Evolutionary conservation across 2,113 vertebrate species (phyloP).

Genomic region (Onychorhynchus coronatus): DNA sequence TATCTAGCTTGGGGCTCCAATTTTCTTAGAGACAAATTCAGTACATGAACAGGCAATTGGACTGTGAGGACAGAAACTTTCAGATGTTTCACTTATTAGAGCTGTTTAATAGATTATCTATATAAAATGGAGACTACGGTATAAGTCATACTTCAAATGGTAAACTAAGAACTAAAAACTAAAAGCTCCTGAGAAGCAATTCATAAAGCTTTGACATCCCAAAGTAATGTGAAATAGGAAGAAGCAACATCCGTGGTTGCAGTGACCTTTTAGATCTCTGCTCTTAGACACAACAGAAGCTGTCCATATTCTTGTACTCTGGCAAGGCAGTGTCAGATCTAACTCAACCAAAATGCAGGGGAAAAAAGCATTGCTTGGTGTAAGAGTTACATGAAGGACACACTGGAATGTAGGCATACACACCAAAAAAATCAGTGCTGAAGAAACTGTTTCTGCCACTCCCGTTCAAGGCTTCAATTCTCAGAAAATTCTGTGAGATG

Average conservation of each 20-base stretch:
- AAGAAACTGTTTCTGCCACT: not conserved
- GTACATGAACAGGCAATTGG: not conserved
- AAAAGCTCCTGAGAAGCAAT: not conserved
- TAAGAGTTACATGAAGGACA: not conserved
- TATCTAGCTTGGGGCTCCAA: conserved; percentile 11
- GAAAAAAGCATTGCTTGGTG: not conserved
- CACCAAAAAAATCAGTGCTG: not conserved
- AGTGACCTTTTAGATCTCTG: not conserved
- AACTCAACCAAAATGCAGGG: not conserved
- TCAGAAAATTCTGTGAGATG: not conserved
- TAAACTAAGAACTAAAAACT: not conserved
- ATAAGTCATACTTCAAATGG: not conserved
- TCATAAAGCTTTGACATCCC: not conserved
- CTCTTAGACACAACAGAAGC: not conserved
- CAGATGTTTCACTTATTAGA: not conserved
- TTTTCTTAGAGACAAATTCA: conserved; percentile 21
- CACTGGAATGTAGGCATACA: not conserved
- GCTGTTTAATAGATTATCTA: not conserved
- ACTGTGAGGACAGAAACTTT: not conserved
- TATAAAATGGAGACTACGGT: not conserved
- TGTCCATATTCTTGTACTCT: not conserved
- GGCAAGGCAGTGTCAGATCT: not conserved
- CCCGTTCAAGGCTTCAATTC: not conserved
- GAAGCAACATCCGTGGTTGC: not conserved
- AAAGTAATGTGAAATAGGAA: not conserved